Conservation (phyloP, 2,888 invertebrate genomes). For the Pollenia angustigena region DNA sequence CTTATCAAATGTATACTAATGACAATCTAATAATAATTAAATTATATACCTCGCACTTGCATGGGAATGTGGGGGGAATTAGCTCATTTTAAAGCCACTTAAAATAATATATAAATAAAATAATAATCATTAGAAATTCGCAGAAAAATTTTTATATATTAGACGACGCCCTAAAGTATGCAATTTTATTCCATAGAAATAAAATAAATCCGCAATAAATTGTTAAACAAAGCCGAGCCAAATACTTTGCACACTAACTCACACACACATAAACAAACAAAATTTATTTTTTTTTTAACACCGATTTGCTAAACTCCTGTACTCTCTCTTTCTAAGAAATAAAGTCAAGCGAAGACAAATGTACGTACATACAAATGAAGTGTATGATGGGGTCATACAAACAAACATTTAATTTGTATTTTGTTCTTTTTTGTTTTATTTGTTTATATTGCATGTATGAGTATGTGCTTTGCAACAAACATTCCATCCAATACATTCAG, state of each 20-base stretch:
- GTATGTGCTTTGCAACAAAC: constrained; percentile 17
- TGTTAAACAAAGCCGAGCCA: too few species aligned
- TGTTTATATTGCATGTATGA: background rate
- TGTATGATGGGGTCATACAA: constrained; percentile 11
- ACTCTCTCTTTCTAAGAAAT: background rate
- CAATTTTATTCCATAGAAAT: constrained; percentile 38
- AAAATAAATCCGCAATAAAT: constrained; percentile 2
- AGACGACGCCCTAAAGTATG: constrained; percentile 45
- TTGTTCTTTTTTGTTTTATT: background rate
- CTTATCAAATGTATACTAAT: background rate
- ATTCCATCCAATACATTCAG: background rate
- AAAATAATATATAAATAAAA: constrained; percentile 21
- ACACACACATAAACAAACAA: background rate
- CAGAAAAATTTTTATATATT: constrained; percentile 6
- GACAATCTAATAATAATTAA: background rate
- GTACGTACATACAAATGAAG: background rate
- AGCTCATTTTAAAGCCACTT: constrained; percentile 17
- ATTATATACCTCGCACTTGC: background rate
- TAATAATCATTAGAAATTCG: constrained; percentile 14
- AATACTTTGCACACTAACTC: background rate
- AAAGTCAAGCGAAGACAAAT: background rate
- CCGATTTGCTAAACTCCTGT: too few species aligned
- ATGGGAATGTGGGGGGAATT: background rate
- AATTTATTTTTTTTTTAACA: background rate
- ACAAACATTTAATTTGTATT: background rate